phyloP scores from a whole-genome alignment of 2,797 vertebrate genomes.

The Crocidura indochinensis region DNA sequence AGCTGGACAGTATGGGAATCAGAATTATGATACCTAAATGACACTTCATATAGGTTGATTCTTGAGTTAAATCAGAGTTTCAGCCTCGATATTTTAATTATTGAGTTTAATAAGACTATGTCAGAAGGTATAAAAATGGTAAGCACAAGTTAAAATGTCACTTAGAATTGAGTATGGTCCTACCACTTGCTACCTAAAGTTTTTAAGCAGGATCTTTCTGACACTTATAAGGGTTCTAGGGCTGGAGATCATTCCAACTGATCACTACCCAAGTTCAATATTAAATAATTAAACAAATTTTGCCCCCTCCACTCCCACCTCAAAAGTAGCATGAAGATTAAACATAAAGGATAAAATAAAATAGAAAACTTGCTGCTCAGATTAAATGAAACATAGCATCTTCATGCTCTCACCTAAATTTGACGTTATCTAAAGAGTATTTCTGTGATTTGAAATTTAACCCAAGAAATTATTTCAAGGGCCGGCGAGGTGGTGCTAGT shows the following conservation, averaged over 20 bases:
- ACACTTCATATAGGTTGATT: background rate
- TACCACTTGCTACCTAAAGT: background rate
- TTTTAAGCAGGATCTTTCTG: background rate
- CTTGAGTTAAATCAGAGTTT: background rate
- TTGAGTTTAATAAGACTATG: background rate
- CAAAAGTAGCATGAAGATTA: background rate
- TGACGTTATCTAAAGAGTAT: background rate
- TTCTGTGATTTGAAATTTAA: background rate
- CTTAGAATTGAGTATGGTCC: background rate
- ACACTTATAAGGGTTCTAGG: background rate
- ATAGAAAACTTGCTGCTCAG: background rate
- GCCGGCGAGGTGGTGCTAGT: no score
- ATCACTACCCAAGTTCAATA: background rate
- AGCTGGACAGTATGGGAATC: background rate
- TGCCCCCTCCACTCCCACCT: no score
- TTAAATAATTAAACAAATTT: background rate
- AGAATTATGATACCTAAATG: background rate
- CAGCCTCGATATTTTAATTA: background rate
- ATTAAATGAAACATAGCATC: background rate
- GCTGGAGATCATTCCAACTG: background rate
- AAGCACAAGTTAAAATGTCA: background rate
- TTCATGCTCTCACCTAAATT: background rate
- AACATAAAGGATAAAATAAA: background rate
- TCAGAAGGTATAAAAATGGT: background rate
- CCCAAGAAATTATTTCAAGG: slow-evolving; percentile 16